A percentile compares a stretch with the other conserved stretches of the same genome.
Conservation (phyloP, 2,113 vertebrate genomes). For the Leucopsar rothschildi region DNA sequence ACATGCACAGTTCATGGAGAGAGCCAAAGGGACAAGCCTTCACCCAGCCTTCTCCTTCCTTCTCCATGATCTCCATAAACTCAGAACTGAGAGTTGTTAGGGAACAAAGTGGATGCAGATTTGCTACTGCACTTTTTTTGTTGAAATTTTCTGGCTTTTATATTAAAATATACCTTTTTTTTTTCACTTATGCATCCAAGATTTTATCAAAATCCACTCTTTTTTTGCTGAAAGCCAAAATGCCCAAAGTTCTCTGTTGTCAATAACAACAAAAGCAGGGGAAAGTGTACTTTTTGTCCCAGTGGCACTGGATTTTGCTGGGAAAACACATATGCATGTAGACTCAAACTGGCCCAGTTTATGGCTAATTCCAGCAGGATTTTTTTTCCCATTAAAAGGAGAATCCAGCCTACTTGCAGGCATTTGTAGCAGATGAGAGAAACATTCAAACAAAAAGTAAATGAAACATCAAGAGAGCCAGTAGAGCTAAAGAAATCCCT, state of each 20-base stretch:
- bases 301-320: background rate
- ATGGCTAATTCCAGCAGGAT: background rate
- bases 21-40: background rate
- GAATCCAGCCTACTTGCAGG: background rate
- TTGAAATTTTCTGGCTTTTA: background rate
- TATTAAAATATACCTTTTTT: background rate
- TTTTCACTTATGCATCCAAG: background rate
- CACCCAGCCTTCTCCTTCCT: background rate
- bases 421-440: background rate
- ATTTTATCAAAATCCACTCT: background rate
- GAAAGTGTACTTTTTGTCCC: background rate
- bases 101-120: background rate
- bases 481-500: background rate
- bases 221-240: background rate
- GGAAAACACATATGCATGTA: background rate
- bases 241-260: background rate
- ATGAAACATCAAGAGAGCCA: background rate
- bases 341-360: background rate
- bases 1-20: rapidly evolving
- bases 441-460: background rate
- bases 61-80: background rate
- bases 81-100: background rate
- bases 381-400: background rate
- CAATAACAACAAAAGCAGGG: background rate
- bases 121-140: background rate